Conservation (phyloP, 2,113 vertebrate genomes). For the Cettia cetti region DNA sequence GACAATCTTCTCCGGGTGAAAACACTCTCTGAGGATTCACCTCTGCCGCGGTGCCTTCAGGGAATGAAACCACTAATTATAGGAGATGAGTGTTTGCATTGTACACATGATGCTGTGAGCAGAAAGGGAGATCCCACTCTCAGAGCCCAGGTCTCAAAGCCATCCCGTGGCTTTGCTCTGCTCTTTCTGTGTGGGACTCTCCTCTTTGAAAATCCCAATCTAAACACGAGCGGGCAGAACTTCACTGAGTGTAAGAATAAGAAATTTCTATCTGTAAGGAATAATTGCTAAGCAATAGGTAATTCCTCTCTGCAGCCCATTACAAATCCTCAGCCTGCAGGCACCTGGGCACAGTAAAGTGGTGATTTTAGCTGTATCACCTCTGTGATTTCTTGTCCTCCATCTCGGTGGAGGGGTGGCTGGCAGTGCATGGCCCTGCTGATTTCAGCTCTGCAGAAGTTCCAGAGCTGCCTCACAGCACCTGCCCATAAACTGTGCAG, state of each 20-base stretch:
- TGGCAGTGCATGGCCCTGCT: not conserved
- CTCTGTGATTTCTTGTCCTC: not conserved
- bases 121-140: not conserved
- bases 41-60: not conserved
- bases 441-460: not conserved
- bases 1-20: not conserved
- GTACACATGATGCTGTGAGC: not conserved
- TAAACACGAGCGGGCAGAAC: fast-evolving
- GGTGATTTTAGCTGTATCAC: not conserved
- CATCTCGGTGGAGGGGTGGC: not conserved
- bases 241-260: not conserved
- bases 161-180: not conserved
- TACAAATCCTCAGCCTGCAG: not conserved
- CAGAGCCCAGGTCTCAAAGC: not conserved
- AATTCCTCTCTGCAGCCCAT: not conserved
- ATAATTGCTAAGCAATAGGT: not conserved
- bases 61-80: not conserved
- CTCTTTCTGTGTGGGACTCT: not conserved
- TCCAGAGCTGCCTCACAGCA: not conserved
- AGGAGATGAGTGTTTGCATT: not conserved
- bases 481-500: not conserved
- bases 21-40: not conserved
- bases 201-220: not conserved
- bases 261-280: not conserved
- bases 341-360: not conserved